Evolutionary conservation across 37 sponge, comb jelly and placozoan genomes (phyloP).

Genomic region (Lycopodina hypogea): DNA sequence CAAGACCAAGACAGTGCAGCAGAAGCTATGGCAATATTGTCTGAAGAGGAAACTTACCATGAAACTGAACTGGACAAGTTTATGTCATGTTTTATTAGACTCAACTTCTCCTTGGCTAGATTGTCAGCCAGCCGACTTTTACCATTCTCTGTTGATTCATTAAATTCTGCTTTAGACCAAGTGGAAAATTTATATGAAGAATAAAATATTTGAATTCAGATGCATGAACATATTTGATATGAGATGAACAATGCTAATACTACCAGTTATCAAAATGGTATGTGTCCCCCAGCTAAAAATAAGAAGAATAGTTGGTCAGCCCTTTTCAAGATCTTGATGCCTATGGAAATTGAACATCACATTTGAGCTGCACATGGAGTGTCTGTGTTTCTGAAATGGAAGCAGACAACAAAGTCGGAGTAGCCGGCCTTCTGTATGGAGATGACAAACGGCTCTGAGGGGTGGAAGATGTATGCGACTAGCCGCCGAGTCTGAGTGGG

Average conservation of each 20-base stretch:
- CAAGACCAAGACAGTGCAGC: neutral
- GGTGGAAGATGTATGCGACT: slow-evolving; percentile 92
- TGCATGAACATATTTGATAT: too few species aligned
- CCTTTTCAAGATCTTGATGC: too few species aligned
- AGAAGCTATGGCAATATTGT: neutral
- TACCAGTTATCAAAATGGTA: too few species aligned
- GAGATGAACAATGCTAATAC: too few species aligned
- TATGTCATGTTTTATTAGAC: slow-evolving; percentile 25
- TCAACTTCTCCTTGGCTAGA: slow-evolving; percentile 11
- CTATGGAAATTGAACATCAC: too few species aligned
- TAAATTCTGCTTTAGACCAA: neutral
- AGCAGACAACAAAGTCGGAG: slow-evolving; percentile 67
- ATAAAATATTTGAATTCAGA: neutral
- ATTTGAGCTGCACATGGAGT: too few species aligned
- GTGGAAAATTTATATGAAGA: slow-evolving; percentile 26
- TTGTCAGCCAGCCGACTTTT: slow-evolving; percentile 14
- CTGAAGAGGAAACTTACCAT: neutral
- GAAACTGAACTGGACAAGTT: slow-evolving; percentile 14
- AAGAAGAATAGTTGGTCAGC: too few species aligned
- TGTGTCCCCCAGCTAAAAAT: too few species aligned
- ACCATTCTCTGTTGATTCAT: neutral
- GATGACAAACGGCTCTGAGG: slow-evolving; percentile 86
- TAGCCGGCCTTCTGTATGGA: slow-evolving; percentile 78
- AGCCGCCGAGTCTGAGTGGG: slow-evolving; percentile 47
- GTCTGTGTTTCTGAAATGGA: slow-evolving; percentile 82